Evolutionary conservation across 2,113 vertebrate species (phyloP).

Genomic region (Corydoras maculifer): DNA sequence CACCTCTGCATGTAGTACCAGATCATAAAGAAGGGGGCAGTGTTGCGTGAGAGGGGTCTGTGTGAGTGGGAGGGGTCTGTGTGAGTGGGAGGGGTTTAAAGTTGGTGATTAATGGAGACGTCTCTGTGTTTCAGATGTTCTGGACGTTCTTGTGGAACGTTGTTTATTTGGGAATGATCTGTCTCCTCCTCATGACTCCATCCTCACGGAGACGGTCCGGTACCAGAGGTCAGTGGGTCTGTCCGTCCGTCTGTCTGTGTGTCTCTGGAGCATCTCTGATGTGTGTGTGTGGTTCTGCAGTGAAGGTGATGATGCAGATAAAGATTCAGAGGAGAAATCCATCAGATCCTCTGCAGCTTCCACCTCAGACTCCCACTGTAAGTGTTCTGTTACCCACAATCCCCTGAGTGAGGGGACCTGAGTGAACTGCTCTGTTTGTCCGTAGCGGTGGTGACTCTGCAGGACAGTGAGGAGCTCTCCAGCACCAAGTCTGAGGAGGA

Average conservation of each 20-base stretch:
- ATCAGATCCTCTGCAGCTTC: slow-evolving; percentile 53
- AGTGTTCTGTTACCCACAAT: slow-evolving; percentile 31
- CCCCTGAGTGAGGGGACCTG: not conserved
- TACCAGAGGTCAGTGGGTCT: too few relatives aligned
- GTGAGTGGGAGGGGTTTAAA: not conserved
- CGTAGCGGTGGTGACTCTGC: slow-evolving; percentile 68
- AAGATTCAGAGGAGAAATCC: slow-evolving; percentile 50
- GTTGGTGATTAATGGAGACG: not conserved
- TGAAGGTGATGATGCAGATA: slow-evolving; percentile 35
- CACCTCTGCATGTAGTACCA: too few relatives aligned
- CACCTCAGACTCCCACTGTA: slow-evolving; percentile 64
- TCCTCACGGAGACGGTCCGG: slow-evolving; percentile 43
- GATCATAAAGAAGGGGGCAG: too few relatives aligned
- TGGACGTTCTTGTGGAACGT: slow-evolving; percentile 62
- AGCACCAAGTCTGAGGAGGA: slow-evolving; percentile 54
- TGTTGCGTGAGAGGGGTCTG: too few relatives aligned
- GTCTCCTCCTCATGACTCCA: slow-evolving; percentile 50
- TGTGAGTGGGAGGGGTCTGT: too few relatives aligned
- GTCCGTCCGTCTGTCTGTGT: too few relatives aligned
- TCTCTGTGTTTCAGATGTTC: slow-evolving; percentile 47
- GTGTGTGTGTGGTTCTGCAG: slow-evolving; percentile 38
- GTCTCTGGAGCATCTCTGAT: not conserved
- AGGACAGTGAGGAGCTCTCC: slow-evolving; percentile 66
- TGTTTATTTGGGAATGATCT: slow-evolving; percentile 58
- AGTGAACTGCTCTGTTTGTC: not conserved